Evolutionary conservation across 2,113 vertebrate genomes (phyloP), one percentile per base, ranked within the genome.

Genomic region (Meles meles): DNA sequence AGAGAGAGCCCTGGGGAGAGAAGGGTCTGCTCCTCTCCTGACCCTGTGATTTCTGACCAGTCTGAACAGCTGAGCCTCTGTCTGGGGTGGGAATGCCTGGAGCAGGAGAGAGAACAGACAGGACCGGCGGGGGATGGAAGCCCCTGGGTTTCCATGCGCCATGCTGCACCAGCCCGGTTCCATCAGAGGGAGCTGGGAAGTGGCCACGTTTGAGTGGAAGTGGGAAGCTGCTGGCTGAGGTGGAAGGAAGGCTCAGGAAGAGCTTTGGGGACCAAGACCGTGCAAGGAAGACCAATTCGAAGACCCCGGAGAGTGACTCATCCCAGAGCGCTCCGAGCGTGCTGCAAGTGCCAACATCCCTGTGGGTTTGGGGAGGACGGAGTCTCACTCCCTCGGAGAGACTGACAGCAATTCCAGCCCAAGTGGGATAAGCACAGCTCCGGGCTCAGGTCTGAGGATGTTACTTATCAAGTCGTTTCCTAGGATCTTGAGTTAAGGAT

Each of bases 1-100:
- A 17, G 55, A 83, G 59, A 91, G 47, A 71, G 42, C 9, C 25
- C 65, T 23, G 18, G 57, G 90, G 31, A 90, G 79, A 59, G 39
- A 65, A 71, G 18, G 42, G 8, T 18, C 7, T 4, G 2, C 31
- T 29, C 0, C 0, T 0, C 25, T 31, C 76, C 57, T 0, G 0
- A 20, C 10, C 2, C 67, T 63, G n/a, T 61, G 77, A 86, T 91
- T 90, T 94, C 37, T 59, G 79, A 63, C 11, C 52, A 6, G 10
- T 37, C 27, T 25, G 27, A 85, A 27, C 5, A 89, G 44, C 10
- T 12, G 14, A 27, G 6, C 21, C 29, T 76, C 4, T n/a, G n/a
- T n/a, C n/a, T n/a, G 34, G 27, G 5, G 12, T 39, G 39, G 86
- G 20, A 21, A 17, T 0, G 13, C 5, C 17, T 42, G 18, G 52